Evolutionary conservation across 2,797 vertebrate species (phyloP).

Genomic region (Sternotherus odoratus): DNA sequence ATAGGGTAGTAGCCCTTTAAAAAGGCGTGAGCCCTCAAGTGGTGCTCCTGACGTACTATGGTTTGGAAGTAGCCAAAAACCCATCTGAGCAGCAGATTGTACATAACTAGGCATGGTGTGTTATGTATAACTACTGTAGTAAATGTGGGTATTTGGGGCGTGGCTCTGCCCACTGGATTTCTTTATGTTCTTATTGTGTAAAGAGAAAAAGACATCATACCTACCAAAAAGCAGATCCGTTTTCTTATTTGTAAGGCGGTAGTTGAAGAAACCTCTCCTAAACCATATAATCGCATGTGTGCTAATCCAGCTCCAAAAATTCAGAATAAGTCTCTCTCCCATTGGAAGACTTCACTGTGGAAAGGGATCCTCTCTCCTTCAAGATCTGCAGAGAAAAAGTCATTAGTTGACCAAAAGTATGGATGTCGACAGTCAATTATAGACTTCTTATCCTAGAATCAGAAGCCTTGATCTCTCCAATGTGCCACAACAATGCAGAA

Average conservation of each 20-base stretch:
- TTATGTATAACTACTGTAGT: constrained; percentile 38
- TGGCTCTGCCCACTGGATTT: constrained; percentile 27
- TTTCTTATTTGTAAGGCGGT: constrained; percentile 37
- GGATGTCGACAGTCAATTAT: constrained; percentile 28
- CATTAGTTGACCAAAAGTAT: constrained; percentile 14
- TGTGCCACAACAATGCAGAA: constrained; percentile 13
- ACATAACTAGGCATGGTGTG: constrained; percentile 35
- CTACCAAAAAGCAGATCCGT: constrained; percentile 48
- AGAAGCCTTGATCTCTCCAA: constrained; percentile 2
- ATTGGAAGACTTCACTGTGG: constrained; percentile 13
- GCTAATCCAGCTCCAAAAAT: constrained; percentile 51
- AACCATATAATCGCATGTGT: constrained; percentile 53
- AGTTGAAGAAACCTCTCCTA: constrained; percentile 63
- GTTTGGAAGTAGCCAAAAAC: constrained; percentile 42
- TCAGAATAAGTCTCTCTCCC: constrained; percentile 17
- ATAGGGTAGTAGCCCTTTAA: background rate
- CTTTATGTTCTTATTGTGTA: constrained; percentile 30
- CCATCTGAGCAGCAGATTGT: constrained; percentile 41
- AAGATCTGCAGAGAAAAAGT: background rate
- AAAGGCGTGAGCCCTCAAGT: constrained; percentile 8
- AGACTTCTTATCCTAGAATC: constrained; percentile 11
- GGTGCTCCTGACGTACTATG: background rate
- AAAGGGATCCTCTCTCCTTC: constrained; percentile 20
- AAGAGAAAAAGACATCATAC: constrained; percentile 43
- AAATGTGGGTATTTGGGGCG: constrained; percentile 63